Base-by-base conservation (phyloP, 2,888 invertebrate genomes). In the Periphyllus acericola region DNA sequence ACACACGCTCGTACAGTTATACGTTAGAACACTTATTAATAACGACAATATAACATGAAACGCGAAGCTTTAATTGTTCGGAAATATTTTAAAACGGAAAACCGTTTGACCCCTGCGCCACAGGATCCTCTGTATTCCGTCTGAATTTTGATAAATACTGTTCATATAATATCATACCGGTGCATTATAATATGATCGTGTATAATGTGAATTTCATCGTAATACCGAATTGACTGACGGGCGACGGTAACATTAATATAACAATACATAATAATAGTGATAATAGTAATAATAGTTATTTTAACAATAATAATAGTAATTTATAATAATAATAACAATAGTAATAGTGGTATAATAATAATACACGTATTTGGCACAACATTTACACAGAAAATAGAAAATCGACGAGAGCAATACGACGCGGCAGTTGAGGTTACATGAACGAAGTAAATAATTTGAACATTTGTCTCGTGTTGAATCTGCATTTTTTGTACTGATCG, bases 391-490 rank as follows among this genome's bases (percentile, higher is more conserved):
- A 72, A 3, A 17, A 19, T 29, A 46, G 1, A 52, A 11, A 40
- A 83, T 74, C 36, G 55, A n/a, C 4, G 36, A 36, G 25, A 36
- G 29, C 21, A 14, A 72, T 29, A 60, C 5, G 40, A 1, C 34
- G 17, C 17, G 84, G 25, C 34, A 19, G 32, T 19, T 25, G 3
- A 74, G 17, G 40, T n/a, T 75, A 87, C 87, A 81, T n/a, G 32
- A 87, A 87, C 74, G 87, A 87, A 11, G 81, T 46, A 34, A 87
- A 87, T 21, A 87, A 21, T 66, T 81, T 87, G 32, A 87, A 81
- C 88, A 88, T 83, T 55, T 88, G 87, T 32, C 74, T 32, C 4
- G 80, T 86, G 55, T 85, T 89, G 80, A 89, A 89, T 46, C 81
- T 29, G 52, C 89, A 89, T 32, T 89, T 89, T 81, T 89, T 89